Evolutionary conservation across 2,888 invertebrate species (phyloP).

Genomic region (Pterostichus madidus): DNA sequence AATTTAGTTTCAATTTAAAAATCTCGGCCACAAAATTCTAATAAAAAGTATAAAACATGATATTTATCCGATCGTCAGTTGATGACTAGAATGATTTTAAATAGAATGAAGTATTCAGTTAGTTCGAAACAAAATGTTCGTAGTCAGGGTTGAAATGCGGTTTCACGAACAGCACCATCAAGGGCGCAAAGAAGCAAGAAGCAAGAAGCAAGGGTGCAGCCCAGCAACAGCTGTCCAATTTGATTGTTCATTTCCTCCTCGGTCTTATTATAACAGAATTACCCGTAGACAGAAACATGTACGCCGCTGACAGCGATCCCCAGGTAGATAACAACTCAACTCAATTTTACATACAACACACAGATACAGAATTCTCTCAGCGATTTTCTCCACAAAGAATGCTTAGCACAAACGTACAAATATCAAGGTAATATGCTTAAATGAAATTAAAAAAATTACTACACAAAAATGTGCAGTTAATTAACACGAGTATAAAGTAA

Average conservation of each 20-base stretch:
- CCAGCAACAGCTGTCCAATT: slow-evolving; percentile 70
- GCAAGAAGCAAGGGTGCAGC: slow-evolving; percentile 52
- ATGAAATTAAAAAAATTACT: slow-evolving; percentile 22
- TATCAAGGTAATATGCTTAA: slow-evolving; percentile 1
- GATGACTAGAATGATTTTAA: too few species aligned
- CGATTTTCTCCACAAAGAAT: slow-evolving; percentile 11
- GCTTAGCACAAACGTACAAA: not conserved
- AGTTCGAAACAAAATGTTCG: not conserved
- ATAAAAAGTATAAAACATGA: too few species aligned
- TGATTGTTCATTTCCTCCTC: slow-evolving; percentile 71
- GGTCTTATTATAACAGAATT: slow-evolving; percentile 70
- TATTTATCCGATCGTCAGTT: too few species aligned
- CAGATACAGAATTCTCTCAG: slow-evolving; percentile 42
- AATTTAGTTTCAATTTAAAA: too few species aligned
- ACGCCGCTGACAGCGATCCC: slow-evolving; percentile 58
- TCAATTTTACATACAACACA: slow-evolving; percentile 42
- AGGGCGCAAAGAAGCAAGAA: slow-evolving; percentile 10
- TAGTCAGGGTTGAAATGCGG: slow-evolving; percentile 5
- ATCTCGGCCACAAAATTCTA: too few species aligned
- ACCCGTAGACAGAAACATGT: slow-evolving; percentile 65
- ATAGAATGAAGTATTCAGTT: too few species aligned
- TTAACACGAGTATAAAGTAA: slow-evolving; percentile 50
- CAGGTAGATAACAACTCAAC: slow-evolving; percentile 46
- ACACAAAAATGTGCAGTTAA: slow-evolving; percentile 27
- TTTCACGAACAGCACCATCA: not conserved